Evolutionary conservation across 2,888 invertebrate genomes (phyloP).

Genomic region (Aplocera efformata): DNA sequence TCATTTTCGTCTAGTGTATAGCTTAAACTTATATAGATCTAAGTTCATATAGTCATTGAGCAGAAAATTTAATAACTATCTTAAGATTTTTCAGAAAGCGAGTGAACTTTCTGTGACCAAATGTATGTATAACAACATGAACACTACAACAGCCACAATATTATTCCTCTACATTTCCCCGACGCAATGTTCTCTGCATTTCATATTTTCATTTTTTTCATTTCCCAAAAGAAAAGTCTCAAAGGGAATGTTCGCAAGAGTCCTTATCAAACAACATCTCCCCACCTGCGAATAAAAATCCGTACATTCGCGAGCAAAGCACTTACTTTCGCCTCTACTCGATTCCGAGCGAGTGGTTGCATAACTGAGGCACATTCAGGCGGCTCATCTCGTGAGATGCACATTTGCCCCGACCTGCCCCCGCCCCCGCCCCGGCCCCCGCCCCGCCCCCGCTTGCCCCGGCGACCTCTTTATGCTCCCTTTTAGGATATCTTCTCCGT

Average conservation of each 20-base stretch:
- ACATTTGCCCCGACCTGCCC: slow-evolving; percentile 25
- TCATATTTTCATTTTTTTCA: too few species aligned
- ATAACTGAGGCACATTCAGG: slow-evolving; percentile 26
- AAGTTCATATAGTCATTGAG: too few species aligned
- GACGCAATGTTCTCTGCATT: too few species aligned
- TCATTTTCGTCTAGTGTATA: too few species aligned
- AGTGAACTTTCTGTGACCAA: too few species aligned
- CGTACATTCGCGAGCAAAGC: slow-evolving; percentile 11
- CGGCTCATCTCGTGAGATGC: slow-evolving; percentile 36
- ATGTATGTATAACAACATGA: too few species aligned
- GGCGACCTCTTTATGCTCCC: slow-evolving; percentile 28
- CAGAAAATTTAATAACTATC: too few species aligned
- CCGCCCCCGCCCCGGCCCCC: slow-evolving; percentile 2
- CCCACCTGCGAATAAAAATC: slow-evolving; percentile 3
- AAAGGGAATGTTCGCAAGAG: neutral
- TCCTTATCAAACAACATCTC: slow-evolving; percentile 9
- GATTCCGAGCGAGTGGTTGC: slow-evolving; percentile 19
- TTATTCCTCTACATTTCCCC: too few species aligned
- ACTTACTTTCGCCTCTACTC: slow-evolving; percentile 17
- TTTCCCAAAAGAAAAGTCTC: neutral
- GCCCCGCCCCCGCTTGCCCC: slow-evolving; percentile 11
- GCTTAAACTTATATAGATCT: too few species aligned
- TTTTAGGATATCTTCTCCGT: slow-evolving; percentile 29
- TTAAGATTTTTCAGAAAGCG: too few species aligned
- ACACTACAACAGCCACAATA: too few species aligned